Base-by-base conservation (phyloP, 2,888 invertebrate genomes). In the Yponomeuta sedellus region DNA sequence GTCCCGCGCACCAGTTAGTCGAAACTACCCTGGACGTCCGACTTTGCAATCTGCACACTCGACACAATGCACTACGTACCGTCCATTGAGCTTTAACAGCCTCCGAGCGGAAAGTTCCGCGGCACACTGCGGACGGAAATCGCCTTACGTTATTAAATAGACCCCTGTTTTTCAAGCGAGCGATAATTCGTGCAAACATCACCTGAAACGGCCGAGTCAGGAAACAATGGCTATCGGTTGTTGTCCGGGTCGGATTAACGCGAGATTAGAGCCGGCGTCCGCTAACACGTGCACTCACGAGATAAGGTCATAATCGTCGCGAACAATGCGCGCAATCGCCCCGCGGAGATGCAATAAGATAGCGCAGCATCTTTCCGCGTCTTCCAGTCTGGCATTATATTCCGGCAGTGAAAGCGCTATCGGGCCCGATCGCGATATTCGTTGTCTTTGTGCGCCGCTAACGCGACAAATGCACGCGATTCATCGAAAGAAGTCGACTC, bases 211-310 rank as follows among this genome's bases (percentile, higher is more conserved):
- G 76, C 74, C 73, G 81, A 73, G 77, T 82, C 75, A 76, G 75
- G 82, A 81, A 87, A 88, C 86, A 88, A 84, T 85, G 82, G 80
- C 75, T 83, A 84, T 84, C 82, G 82, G 80, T 78, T 83, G 70
- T 85, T 87, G 88, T 87, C 86, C 85, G 84, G 83, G 82, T 83
- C 69, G 84, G 88, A 86, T 89, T 87, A 88, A 75, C 76, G 79
- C 77, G 76, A 81, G 84, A 85, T 88, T 86, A 87, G 76, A 75
- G 71, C 64, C 28, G n/a, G 61, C n/a, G 61, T 82, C 44, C 16
- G 44, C 16, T 52, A 52, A 52, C 86, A 83, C 83, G 86, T 82
- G 85, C 81, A 64, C 67, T 20, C 19, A 11, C 16, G 63, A 62
- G 66, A 66, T 86, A 85, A 83, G 76, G 69, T 72, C 73, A 74